Evolutionary conservation across 2,888 invertebrate genomes (phyloP).

Genomic region (Lomographa bimaculata): DNA sequence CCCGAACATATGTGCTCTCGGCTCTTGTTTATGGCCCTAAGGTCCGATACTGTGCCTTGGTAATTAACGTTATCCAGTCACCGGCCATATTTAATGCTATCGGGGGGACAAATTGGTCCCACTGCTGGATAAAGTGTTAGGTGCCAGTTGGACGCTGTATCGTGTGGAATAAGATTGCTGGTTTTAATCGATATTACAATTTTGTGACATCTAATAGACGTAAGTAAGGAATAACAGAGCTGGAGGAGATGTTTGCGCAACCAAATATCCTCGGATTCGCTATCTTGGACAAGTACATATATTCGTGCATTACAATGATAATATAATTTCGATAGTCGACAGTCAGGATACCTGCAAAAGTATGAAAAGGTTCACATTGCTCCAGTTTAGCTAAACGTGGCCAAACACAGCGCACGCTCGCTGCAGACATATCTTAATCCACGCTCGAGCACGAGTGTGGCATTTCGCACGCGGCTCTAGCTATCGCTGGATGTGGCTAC

Average conservation of each 20-base stretch:
- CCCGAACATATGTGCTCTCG: slow-evolving; percentile 13
- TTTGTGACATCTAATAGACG: too few relatives aligned
- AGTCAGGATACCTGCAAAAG: too few relatives aligned
- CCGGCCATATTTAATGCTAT: slow-evolving; percentile 11
- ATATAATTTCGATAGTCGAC: too few relatives aligned
- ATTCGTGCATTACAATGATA: too few relatives aligned
- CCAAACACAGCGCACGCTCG: too few relatives aligned
- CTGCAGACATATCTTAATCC: slow-evolving; percentile 23
- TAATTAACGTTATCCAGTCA: slow-evolving; percentile 20
- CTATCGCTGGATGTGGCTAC: slow-evolving; percentile 24
- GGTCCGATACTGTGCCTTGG: slow-evolving; percentile 13
- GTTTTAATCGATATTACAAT: too few relatives aligned
- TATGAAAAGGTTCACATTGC: too few relatives aligned
- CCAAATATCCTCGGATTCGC: too few relatives aligned
- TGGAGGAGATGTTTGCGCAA: too few relatives aligned
- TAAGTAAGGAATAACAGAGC: too few relatives aligned
- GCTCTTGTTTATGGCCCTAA: slow-evolving; percentile 11
- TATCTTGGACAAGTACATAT: too few relatives aligned
- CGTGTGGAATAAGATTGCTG: too few relatives aligned
- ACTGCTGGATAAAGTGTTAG: slow-evolving; percentile 9
- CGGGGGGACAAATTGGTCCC: slow-evolving; percentile 10
- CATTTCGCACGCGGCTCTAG: slow-evolving; percentile 47
- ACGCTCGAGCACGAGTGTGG: slow-evolving; percentile 45
- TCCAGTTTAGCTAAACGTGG: slow-evolving; percentile 1
- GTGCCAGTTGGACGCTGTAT: neutral